These are phyloP conservation scores for Octopus bimaculoides DNA, from an alignment of 1,140 invertebrate species.

Conservation along the genomic window DNA sequence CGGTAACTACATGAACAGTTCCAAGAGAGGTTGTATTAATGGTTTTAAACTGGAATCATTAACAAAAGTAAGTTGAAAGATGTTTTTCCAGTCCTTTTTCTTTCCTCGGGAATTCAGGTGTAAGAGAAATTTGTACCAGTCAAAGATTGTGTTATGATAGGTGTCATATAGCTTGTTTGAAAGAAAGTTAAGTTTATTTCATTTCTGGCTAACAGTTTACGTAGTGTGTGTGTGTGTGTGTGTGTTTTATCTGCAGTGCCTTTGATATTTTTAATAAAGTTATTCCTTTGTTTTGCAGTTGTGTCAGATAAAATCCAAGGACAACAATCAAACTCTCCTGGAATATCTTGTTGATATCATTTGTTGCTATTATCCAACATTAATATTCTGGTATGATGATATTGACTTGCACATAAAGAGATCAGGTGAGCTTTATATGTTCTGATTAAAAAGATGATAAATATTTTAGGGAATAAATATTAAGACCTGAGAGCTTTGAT, in stretches of 20 bases:
- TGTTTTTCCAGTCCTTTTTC: no score
- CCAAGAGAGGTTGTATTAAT: conserved; percentile 89
- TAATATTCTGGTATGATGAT: conserved; percentile 83
- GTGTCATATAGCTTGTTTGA: no score
- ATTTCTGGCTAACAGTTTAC: no score
- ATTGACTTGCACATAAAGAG: conserved; percentile 52
- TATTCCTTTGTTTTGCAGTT: conserved; percentile 53
- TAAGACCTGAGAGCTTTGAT: neutral
- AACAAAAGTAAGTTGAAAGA: conserved; percentile 65
- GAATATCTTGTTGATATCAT: conserved; percentile 91
- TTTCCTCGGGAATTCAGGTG: no score
- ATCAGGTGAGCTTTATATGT: conserved; percentile 17
- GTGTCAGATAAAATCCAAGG: conserved; percentile 81
- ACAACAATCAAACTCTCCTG: conserved; percentile 81
- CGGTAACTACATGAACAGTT: conserved; percentile 95
- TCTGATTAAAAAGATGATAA: no score
- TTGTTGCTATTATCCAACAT: conserved; percentile 77
- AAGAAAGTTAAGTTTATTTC: no score
- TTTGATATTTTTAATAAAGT: no score
- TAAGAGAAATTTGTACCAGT: no score
- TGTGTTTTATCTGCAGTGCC: no score
- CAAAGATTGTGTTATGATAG: no score
- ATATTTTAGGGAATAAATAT: neutral
- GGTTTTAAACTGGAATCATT: conserved; percentile 94
- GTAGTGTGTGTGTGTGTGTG: no score